Conservation (phyloP, 2,888 invertebrate species). For the Romanomermis culicivorax region DNA sequence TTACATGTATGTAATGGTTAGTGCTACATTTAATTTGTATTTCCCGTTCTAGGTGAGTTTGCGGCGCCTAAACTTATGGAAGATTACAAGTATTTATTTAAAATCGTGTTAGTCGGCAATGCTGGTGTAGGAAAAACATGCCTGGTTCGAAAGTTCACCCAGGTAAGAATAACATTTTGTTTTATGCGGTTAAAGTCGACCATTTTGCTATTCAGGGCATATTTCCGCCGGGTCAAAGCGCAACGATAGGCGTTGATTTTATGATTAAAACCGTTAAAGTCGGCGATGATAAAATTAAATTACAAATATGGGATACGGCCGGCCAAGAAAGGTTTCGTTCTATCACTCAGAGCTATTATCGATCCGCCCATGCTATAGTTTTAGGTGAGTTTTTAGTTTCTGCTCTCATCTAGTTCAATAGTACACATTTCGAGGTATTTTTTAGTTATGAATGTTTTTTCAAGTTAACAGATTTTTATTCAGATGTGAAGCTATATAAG, state of each 20-base stretch:
- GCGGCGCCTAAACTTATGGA: no score
- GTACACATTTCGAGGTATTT: no score
- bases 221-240: constrained; percentile 92
- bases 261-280: constrained; percentile 98
- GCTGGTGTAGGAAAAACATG: constrained; percentile 97
- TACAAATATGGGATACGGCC: constrained; percentile 98
- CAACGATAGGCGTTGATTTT: constrained; percentile 94
- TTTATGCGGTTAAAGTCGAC: constrained; percentile 3
- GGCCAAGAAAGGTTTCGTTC: constrained; percentile 85
- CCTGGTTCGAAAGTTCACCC: constrained; percentile 81
- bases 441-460: no score
- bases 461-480: no score
- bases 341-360: constrained; percentile 89
- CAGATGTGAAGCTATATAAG: no score
- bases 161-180: constrained; percentile 36
- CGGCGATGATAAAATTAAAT: constrained; percentile 38
- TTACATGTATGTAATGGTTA: no score
- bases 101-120: constrained; percentile 92
- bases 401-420: no score
- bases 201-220: constrained; percentile 47
- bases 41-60: no score
- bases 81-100: constrained; percentile 95
- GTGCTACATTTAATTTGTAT: no score
- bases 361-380: constrained; percentile 87
- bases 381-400: constrained; percentile 32